A percentile compares a stretch with the other conserved stretches of the same genome.
These are phyloP conservation scores for Chrysomela aeneicollis DNA, from an alignment of 2,888 invertebrate genomes.

Conservation along the genomic window DNA sequence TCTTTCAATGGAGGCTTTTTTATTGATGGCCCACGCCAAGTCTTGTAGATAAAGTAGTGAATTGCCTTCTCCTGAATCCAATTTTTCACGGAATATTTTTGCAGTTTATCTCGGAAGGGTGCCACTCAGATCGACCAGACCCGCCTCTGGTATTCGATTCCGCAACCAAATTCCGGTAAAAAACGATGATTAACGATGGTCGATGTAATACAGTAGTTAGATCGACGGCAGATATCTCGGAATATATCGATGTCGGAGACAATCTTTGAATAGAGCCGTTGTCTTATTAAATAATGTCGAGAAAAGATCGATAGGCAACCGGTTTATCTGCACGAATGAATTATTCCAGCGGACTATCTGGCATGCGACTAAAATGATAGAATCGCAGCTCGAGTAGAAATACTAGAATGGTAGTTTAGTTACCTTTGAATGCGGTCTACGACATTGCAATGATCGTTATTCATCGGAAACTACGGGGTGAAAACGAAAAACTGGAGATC, in stretches of 20 bases:
- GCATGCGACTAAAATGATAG: conserved; percentile 5
- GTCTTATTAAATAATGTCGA: conserved; percentile 42
- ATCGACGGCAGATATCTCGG: conserved; percentile 51
- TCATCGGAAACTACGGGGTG: neutral
- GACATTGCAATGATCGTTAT: neutral
- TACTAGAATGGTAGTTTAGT: neutral
- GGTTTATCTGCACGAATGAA: conserved; percentile 7
- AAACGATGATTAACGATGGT: conserved; percentile 42
- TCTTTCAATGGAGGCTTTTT: too few species aligned
- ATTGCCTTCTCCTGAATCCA: too few species aligned
- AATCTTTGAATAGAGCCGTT: conserved; percentile 57
- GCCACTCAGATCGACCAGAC: too few species aligned
- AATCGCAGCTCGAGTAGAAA: neutral
- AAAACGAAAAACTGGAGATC: neutral
- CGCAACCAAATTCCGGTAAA: conserved; percentile 49
- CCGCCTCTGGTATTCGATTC: conserved; percentile 51
- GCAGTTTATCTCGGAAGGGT: too few species aligned
- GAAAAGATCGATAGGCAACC: conserved; percentile 32
- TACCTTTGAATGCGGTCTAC: neutral
- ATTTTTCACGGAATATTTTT: too few species aligned
- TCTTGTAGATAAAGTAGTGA: too few species aligned
- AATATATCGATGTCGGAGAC: conserved; percentile 54
- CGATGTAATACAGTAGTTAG: conserved; percentile 55
- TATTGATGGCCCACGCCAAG: too few species aligned
- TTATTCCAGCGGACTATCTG: neutral